Base-by-base conservation (phyloP, 1,140 invertebrate genomes). In the Danaus melanippus region DNA sequence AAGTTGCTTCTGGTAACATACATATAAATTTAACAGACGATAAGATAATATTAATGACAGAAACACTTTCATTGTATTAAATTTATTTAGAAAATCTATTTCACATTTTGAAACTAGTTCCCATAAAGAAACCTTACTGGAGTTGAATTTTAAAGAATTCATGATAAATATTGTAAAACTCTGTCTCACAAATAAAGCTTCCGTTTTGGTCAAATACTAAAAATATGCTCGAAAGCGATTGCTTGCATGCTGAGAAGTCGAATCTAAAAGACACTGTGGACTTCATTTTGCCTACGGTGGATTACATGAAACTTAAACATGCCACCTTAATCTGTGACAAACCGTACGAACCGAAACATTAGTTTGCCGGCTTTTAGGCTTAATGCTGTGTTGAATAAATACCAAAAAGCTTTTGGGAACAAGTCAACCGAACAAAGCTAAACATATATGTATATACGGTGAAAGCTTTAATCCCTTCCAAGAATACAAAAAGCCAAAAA, bases 181-280 rank as follows among this genome's bases (percentile, higher is more conserved):
- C 21, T 32, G 21, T 32, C 21, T 32, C 21, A 32, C 21, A 32
- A 32, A 32, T 32, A 32, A 32, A 32, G 21, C 21, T 83, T 76
- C 74, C 76, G 78, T 32, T 32, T 32, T 69, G 78, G 75, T 76
- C 78, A 75, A 71, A 75, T 81, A 81, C 74, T 81, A 80, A 80
- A 81, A 79, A 84, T 84, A 72, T 84, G 70, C 71, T 79, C 79
- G 74, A 73, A 81, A 81, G 76, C 76, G 21, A 32, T 32, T 32
- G 76, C 76, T 83, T 81, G 83, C 83, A 86, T 86, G 82, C 81
- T 80, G 76, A 86, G 75, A 80, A 84, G 77, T 69, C 79, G 74
- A 74, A 74, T 79, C 78, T 83, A 83, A 86, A 84, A 86, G 78
- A 86, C 76, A 84, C 74, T 83, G 74, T 79, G 72, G 83, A 79